phyloP scores from a whole-genome alignment of 2,888 invertebrate species.

The Athalia circularis region DNA sequence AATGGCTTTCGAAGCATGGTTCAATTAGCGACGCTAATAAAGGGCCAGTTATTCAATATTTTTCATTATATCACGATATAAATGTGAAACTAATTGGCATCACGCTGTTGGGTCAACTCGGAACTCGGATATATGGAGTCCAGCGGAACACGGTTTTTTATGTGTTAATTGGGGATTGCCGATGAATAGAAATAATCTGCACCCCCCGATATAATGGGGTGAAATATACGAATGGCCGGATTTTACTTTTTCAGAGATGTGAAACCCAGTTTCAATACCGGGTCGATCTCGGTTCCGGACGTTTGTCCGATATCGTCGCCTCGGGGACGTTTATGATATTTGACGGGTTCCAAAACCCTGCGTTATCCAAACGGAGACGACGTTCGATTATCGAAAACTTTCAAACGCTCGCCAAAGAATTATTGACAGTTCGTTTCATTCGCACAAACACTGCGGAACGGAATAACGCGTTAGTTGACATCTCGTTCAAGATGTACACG shows the following conservation, averaged over 20 bases:
- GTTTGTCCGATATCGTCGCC: not conserved
- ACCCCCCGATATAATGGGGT: too few species aligned
- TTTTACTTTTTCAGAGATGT: too few species aligned
- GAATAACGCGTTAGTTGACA: too few species aligned
- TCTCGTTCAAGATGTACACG: too few species aligned
- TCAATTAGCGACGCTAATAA: constrained; percentile 6
- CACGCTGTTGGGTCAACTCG: not conserved
- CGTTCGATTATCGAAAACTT: constrained; percentile 14
- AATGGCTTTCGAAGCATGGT: not conserved
- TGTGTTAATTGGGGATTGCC: too few species aligned
- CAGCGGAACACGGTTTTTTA: too few species aligned
- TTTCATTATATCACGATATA: not conserved
- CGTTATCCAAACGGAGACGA: constrained; percentile 33
- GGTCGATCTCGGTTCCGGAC: too few species aligned
- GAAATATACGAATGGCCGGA: too few species aligned
- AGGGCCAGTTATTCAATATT: constrained; percentile 18
- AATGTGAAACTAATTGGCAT: not conserved
- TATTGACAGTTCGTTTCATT: constrained; percentile 4
- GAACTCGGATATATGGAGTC: not conserved
- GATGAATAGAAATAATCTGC: too few species aligned
- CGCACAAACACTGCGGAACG: too few species aligned
- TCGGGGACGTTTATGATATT: not conserved
- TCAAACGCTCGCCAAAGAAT: not conserved
- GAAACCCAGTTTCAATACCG: too few species aligned
- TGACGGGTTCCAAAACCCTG: not conserved